Evolutionary conservation across 1,140 invertebrate genomes (phyloP).

Genomic region (Calliopsis andreniformis): DNA sequence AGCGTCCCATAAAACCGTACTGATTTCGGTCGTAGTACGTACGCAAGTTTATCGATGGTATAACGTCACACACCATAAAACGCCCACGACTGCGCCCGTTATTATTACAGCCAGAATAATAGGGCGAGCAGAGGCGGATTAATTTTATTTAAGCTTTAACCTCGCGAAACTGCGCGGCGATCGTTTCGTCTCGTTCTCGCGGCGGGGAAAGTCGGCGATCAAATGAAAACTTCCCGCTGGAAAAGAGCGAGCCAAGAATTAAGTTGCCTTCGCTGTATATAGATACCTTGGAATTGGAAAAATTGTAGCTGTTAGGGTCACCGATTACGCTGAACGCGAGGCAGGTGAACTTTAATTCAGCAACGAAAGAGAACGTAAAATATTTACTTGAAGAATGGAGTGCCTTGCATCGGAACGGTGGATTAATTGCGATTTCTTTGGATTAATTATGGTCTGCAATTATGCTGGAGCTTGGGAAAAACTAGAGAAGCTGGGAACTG

Average conservation of each 20-base stretch:
- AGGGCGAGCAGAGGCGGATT: neutral
- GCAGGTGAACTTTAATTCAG: neutral
- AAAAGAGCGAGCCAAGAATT: neutral
- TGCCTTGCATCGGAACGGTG: too few relatives aligned
- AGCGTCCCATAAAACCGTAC: constrained; percentile 2
- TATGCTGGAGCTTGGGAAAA: too few relatives aligned
- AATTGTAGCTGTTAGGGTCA: neutral
- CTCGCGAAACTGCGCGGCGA: neutral
- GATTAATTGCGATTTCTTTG: too few relatives aligned
- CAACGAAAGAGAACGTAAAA: neutral
- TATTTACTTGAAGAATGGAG: too few relatives aligned
- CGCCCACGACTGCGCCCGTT: neutral
- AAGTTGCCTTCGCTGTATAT: neutral
- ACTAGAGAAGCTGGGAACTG: too few relatives aligned
- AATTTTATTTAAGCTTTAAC: constrained; percentile 26
- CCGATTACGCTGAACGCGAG: neutral
- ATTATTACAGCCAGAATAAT: neutral
- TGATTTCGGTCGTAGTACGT: constrained; percentile 1
- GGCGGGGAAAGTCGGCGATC: neutral
- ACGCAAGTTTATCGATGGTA: constrained; percentile 10
- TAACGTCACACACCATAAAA: constrained; percentile 24
- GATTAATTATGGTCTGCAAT: too few relatives aligned
- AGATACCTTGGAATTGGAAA: neutral
- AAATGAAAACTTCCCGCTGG: neutral
- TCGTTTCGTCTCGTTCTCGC: neutral